Evolutionary conservation across 2,797 vertebrate species (phyloP), one percentile per base, ranked within the genome.

Genomic region (Manis crassicaudata): DNA sequence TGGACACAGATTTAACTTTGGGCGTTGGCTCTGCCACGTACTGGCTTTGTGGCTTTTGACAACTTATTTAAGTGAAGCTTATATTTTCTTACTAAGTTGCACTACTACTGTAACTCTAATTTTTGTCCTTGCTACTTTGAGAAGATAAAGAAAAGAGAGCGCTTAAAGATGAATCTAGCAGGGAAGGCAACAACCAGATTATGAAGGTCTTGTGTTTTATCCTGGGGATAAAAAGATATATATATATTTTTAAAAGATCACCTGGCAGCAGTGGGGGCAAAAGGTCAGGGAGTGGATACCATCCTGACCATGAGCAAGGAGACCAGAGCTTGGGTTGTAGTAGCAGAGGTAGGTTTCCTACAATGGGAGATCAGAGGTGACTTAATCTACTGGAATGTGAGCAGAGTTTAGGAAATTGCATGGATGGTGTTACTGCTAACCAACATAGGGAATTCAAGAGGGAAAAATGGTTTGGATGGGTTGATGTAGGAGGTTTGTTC

Each of bases 61-160:
- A 70, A 73, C 29, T 90, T 63, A 75, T 52, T 86, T 83, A 92
- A 60, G 40, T 76, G 58, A 84, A 84, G 40, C 67, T 92, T 83
- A 29, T 46, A 81, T 85, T 87, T 95, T 37, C 60, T 96, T 83
- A 67, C 10, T 46, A 52, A 90, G 27, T 46, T 68, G 20, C 40
- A 95, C 21, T 80, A 23, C 37, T 75, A 72, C 43, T 75, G 27
- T 50, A 90, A 68, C 37, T 80, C 73, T 79, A 70, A 76, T 62
- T 86, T 91, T 68, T 86, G 52, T 50, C 37, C 18, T 76, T 76
- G 56, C 20, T 54, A 52, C 35, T 70, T 89, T 81, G 75, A 86
- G 60, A 92, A 86, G 86, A 90, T 20, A 79, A 73, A 70, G 32
- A 76, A 75, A 60, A 67, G 18, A 90, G 56, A 80, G 17, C 65